Evolutionary conservation across 2,797 vertebrate genomes (phyloP).

Genomic region (Sebastes hopkinsi): DNA sequence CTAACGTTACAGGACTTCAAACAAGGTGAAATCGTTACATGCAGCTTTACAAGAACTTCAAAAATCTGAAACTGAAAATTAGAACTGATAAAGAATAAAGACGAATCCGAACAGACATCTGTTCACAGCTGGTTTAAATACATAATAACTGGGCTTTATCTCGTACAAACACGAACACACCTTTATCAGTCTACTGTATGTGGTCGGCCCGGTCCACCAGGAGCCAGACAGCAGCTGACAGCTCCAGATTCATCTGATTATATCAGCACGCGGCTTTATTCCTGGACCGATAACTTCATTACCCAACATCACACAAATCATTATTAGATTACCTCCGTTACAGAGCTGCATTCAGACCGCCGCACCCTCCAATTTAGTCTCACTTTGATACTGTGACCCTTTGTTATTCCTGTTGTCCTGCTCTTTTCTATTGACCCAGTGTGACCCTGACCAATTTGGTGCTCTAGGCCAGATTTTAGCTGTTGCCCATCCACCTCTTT

Average conservation of each 20-base stretch:
- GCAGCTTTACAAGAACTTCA: too few relatives aligned
- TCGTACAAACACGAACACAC: background rate
- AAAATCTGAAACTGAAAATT: too few relatives aligned
- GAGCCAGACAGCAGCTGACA: conserved; percentile 8
- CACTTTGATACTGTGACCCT: background rate
- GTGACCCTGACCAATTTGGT: too few relatives aligned
- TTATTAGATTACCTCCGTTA: conserved; percentile 17
- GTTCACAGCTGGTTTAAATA: background rate
- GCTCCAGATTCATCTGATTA: conserved; percentile 54
- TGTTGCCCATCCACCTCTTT: too few relatives aligned
- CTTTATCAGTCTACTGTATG: background rate
- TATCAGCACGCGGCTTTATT: conserved; percentile 13
- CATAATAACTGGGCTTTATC: background rate
- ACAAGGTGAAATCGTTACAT: background rate
- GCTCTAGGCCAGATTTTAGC: too few relatives aligned
- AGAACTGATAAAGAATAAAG: too few relatives aligned
- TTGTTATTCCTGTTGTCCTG: background rate
- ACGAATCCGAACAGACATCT: background rate
- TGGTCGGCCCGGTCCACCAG: background rate
- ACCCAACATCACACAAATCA: conserved; percentile 8
- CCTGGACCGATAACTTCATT: conserved; percentile 39
- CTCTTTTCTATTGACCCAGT: background rate
- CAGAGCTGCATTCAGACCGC: background rate
- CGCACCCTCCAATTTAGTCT: background rate
- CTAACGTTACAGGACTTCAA: background rate